Evolutionary conservation across 2,113 vertebrate species (phyloP).

Genomic region (Anarrhichthys ocellatus): DNA sequence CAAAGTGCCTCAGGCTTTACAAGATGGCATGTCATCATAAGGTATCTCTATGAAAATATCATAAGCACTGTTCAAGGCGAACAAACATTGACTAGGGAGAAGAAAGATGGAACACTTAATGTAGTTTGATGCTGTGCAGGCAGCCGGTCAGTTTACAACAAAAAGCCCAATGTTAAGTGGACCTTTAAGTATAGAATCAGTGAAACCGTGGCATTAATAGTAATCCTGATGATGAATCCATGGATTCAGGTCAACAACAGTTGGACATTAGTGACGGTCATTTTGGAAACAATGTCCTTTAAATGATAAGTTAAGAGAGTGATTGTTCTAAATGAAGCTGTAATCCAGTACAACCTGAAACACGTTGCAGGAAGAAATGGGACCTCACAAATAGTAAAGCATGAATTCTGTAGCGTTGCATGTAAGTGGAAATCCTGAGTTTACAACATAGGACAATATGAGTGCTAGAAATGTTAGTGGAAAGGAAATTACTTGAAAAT

Average conservation of each 20-base stretch:
- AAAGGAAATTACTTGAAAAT: conserved; percentile 25
- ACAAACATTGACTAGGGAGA: background rate
- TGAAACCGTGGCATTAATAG: background rate
- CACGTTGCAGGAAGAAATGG: background rate
- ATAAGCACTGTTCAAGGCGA: background rate
- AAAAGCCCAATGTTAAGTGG: background rate
- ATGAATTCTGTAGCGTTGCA: background rate
- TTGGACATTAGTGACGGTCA: background rate
- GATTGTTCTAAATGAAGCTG: background rate
- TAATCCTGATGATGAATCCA: background rate
- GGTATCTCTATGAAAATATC: background rate
- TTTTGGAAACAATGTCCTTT: background rate
- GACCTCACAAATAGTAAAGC: background rate
- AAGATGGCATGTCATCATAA: background rate
- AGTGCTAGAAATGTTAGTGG: background rate
- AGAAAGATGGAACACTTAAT: conserved; percentile 6
- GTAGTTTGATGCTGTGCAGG: background rate
- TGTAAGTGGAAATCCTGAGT: background rate
- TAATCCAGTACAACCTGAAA: background rate
- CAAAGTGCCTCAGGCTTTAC: background rate
- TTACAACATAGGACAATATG: conserved; percentile 5
- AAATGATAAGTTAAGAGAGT: background rate
- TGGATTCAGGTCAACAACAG: background rate
- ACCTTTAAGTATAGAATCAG: background rate
- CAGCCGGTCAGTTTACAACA: background rate